These are phyloP conservation scores for Falco berigora DNA, from an alignment of 2,797 vertebrate genomes.

Conservation along the genomic window DNA sequence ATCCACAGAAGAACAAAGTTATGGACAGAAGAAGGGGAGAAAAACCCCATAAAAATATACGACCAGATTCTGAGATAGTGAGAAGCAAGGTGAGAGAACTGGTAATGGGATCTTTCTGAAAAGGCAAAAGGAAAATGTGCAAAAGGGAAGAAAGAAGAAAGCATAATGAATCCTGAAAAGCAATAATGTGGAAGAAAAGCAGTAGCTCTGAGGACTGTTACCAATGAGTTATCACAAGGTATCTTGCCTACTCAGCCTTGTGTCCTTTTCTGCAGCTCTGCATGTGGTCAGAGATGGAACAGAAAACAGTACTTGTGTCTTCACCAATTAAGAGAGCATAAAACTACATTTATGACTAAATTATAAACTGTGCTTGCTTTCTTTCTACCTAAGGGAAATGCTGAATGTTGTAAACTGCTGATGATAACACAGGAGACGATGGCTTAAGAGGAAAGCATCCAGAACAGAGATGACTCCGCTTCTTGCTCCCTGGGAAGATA, in stretches of 20 bases:
- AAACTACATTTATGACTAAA: slow-evolving; percentile 42
- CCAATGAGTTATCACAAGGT: neutral
- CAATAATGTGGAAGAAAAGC: neutral
- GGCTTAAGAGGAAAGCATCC: neutral
- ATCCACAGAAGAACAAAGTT: neutral
- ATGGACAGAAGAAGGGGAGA: neutral
- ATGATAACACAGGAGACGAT: neutral
- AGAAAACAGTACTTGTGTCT: neutral
- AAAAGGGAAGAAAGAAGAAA: neutral
- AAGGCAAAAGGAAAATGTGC: neutral
- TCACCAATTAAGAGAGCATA: slow-evolving; percentile 34
- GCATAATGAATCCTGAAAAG: neutral
- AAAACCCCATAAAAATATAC: neutral
- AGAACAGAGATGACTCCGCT: neutral
- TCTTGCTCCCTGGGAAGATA: neutral
- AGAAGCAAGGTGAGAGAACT: neutral
- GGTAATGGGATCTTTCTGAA: neutral
- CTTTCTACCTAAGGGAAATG: neutral
- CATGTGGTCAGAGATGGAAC: neutral
- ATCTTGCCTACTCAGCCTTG: neutral
- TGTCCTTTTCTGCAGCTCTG: neutral
- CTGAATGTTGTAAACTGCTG: neutral
- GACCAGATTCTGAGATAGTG: neutral
- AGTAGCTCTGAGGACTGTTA: slow-evolving; percentile 3
- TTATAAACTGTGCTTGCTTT: slow-evolving; percentile 7